Evolutionary conservation across 2,888 invertebrate species (phyloP).

Genomic region (Ophion costatus): DNA sequence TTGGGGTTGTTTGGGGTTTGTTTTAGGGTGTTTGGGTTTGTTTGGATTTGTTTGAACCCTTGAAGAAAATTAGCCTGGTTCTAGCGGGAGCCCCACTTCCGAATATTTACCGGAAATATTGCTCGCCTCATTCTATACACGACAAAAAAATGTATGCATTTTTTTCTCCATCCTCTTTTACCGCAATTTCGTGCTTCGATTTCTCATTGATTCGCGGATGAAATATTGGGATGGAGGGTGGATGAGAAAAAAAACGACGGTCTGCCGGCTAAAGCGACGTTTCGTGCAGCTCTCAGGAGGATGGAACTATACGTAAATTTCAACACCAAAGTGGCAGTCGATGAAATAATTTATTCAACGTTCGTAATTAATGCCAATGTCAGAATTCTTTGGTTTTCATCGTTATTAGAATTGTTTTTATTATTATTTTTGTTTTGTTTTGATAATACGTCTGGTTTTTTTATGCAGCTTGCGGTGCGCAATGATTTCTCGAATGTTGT

Average conservation of each 20-base stretch:
- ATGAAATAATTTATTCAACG: conserved; percentile 69
- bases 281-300: conserved; percentile 60
- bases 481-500: conserved; percentile 33
- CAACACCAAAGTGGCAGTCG: conserved; percentile 75
- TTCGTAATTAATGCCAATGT: conserved; percentile 47
- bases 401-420: conserved; percentile 27
- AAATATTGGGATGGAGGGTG: not conserved
- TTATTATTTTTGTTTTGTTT: conserved; percentile 44
- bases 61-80: too few relatives aligned
- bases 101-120: too few relatives aligned
- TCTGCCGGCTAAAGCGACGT: conserved; percentile 27
- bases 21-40: too few relatives aligned
- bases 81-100: too few relatives aligned
- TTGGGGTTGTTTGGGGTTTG: too few relatives aligned
- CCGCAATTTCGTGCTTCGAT: conserved; percentile 2
- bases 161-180: not conserved
- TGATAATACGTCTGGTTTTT: conserved; percentile 45
- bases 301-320: conserved; percentile 65
- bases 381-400: conserved; percentile 29
- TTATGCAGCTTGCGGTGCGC: conserved; percentile 17
- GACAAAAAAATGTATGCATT: conserved; percentile 4
- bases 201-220: not conserved
- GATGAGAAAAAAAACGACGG: not conserved
- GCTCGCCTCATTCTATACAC: conserved; percentile 14
- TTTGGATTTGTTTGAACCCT: too few relatives aligned